Evolutionary conservation across 2,888 invertebrate genomes (phyloP), one percentile per base, ranked within the genome.

Genomic region (Latrodectus elegans): DNA sequence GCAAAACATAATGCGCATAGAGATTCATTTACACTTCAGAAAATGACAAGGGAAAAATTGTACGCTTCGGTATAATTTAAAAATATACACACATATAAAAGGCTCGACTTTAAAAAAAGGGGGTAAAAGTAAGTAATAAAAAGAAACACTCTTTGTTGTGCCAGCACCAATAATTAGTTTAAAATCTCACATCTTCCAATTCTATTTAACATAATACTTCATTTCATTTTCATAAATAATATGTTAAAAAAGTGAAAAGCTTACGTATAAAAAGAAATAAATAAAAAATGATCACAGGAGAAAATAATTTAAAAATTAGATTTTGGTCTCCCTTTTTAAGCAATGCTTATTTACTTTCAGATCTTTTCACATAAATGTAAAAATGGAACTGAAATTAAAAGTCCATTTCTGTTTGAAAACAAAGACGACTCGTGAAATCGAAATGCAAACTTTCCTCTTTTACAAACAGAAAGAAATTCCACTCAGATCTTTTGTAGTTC

Each of bases 81-180:
- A 85, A 85, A 52, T 38, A 76, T 12, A 52, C 71, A 79, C 17
- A 74, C 38, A 38, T 38, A 38, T 38, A 84, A 74, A 78, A 65
- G 72, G 49, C 64, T 72, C 10, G 51, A 65, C 15, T 55, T 72
- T 72, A 65, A 74, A 53, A 70, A 67, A 65, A 8, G 26, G 49
- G 49, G 51, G 70, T 70, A 82, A 82, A 76, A 60, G 12, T 60
- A 60, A 60, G n/a, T 60, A 60, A 60, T 60, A 6, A 76, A 76
- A 75, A 77, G 70, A 77, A 60, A 71, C 60, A 70, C 11, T 75
- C 70, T n/a, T 75, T 80, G 80, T 85, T 85, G 85, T 80, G 80
- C 75, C 85, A 85, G 85, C 80, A 85, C 85, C 80, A 70, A 80
- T 74, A 49, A 60, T 22, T 11, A 15, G 60, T n/a, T 60, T 22